Base-by-base conservation (phyloP, 2,888 invertebrate genomes). In the Dryocosmus kuriphilus region DNA sequence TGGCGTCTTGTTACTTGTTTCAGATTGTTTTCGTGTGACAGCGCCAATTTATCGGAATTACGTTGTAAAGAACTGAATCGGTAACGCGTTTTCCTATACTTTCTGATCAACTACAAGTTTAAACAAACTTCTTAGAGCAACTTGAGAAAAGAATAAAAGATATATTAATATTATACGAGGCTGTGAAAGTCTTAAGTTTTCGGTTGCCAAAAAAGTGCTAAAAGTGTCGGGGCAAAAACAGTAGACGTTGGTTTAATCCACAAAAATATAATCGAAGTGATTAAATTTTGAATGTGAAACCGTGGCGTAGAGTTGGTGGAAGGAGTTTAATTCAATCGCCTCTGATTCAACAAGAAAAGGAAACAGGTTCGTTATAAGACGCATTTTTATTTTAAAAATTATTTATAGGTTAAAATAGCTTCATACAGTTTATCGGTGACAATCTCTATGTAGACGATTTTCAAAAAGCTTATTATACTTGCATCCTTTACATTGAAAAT, bases 21-120 rank as follows among this genome's bases (percentile, higher is more conserved):
- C n/a, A n/a, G n/a, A n/a, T n/a, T 63, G 63, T 63, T 63, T 32
- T 61, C 30, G n/a, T 32, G 35, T 5, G 4, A 11, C 63, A 46
- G 51, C 71, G 71, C 41, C 67, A n/a, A 30, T n/a, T 67, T n/a
- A 5, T n/a, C 1, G 19, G 51, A 51, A 46, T 8, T 41, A 67
- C 24, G 19, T 51, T 1, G 24, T 65, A 14, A 32, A 61, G 32
- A n/a, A 35, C 63, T 63, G 2, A 19, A 32, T 63, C 63, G 35
- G 30, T 67, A 46, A 46, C 14, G 24, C 24, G 14, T 57, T 24
- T 27, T 27, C 6, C 24, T 11, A n/a, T n/a, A 24, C 24, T 16
- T 57, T 27, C 5, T 11, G 2, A 8, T 57, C 2, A 9, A 7
- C 1, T 19, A 24, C 14, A 57, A 24, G n/a, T 57, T 57, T 9